phyloP scores from a whole-genome alignment of 2,113 vertebrate genomes.

The Elachura formosa region DNA sequence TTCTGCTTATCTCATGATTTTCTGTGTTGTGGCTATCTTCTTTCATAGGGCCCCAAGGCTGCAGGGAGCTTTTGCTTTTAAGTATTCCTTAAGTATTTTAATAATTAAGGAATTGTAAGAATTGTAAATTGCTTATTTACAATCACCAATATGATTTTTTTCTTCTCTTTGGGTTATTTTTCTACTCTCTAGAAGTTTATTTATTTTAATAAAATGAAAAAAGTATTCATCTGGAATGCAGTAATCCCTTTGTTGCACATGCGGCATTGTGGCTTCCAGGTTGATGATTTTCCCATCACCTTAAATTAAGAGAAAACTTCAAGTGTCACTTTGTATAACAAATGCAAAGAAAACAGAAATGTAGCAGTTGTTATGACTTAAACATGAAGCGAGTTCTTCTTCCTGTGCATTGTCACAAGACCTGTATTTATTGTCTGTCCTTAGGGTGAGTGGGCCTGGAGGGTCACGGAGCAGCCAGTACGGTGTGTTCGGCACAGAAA shows the following conservation, averaged over 20 bases:
- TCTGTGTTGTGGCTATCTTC: neutral
- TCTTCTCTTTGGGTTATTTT: neutral
- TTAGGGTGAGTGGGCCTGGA: slow-evolving; percentile 77
- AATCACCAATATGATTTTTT: neutral
- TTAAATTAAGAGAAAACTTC: neutral
- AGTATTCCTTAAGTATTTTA: neutral
- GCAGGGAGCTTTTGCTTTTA: neutral
- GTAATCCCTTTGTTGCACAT: neutral
- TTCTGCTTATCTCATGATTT: neutral
- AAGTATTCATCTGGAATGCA: neutral
- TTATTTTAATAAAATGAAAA: neutral
- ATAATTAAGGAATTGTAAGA: no score
- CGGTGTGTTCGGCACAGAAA: slow-evolving; percentile 85
- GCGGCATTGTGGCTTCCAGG: neutral
- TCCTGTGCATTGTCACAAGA: neutral
- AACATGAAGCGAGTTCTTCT: neutral
- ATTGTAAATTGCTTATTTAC: neutral
- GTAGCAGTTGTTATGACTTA: neutral
- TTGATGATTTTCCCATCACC: neutral
- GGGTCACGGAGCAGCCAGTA: slow-evolving; percentile 81
- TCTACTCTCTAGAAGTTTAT: neutral
- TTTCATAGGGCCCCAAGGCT: neutral
- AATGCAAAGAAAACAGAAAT: neutral
- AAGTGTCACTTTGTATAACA: neutral
- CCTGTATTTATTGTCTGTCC: neutral